A percentile compares a stretch with the other conserved stretches of the same genome.
phyloP scores from a whole-genome alignment of 2,797 vertebrate genomes.

The Mormyrops attenuatus region DNA sequence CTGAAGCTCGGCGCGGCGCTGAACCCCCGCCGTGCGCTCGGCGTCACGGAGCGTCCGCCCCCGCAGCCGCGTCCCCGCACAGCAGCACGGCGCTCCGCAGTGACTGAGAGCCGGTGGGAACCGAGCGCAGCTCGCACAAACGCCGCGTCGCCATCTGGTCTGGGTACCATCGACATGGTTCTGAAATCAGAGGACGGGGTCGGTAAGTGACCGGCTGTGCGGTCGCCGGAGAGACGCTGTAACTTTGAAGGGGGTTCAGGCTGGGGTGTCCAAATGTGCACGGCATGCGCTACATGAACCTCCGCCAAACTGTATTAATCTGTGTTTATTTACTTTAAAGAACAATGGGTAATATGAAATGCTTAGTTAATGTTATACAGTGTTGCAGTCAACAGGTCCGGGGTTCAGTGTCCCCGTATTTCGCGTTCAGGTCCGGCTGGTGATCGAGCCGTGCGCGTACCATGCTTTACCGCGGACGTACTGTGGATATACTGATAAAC shows the following conservation, averaged over 20 bases:
- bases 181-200: conserved; percentile 67
- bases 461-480: not conserved
- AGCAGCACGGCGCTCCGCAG: not conserved
- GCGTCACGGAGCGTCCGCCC: not conserved
- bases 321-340: not conserved
- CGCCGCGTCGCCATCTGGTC: not conserved
- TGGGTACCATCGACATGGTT: conserved; percentile 49
- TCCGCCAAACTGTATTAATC: not conserved
- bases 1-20: not conserved
- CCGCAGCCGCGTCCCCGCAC: not conserved
- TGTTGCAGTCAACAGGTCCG: not conserved
- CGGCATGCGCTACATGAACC: not conserved
- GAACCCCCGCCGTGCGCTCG: not conserved
- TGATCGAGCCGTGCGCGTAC: not conserved
- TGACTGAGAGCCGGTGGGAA: not conserved
- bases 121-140: not conserved
- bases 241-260: not conserved
- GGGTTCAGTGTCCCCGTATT: not conserved
- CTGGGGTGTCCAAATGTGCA: not conserved
- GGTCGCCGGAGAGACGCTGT: not conserved
- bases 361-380: not conserved
- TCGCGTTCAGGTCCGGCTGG: not conserved
- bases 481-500: not conserved
- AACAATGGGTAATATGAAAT: not conserved
- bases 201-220: conserved; percentile 54